Evolutionary conservation across 2,888 invertebrate genomes (phyloP), one percentile per base, ranked within the genome.

Genomic region (Drosophila kokeensis): DNA sequence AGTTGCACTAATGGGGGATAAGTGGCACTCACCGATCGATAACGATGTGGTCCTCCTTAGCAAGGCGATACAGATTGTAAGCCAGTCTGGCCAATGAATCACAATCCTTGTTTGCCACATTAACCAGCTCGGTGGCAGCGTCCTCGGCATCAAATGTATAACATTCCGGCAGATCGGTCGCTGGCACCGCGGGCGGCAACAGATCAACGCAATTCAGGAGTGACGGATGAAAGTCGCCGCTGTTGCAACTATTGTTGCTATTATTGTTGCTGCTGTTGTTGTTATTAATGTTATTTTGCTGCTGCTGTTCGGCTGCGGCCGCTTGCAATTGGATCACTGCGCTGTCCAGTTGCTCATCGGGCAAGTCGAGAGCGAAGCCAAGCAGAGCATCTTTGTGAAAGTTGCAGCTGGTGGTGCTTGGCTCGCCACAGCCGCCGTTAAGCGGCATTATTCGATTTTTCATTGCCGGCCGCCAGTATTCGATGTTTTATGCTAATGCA

Each of bases 41-140:
- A 0, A 92, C 91, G n/a, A 92, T 91, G 62, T 92, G 92, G 76
- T 92, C 92, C 0, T 87, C 81, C 54, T 90, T 85, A 18, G 92
- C 89, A 5, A 92, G 73, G 30, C 90, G 88, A 34, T 92, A 83
- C 24, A 93, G 83, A 54, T 90, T 90, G 60, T 91, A 91, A 4
- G 92, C 92, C 29, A 93, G 60, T 48, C 89, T 91, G 42, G 90
- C 87, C 29, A 93, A 74, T 8, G 89, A 83, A 64, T 93, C 92
- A 36, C 83, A 87, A n/a, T 76, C 69, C 34, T 74, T 68, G 57
- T 82, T 84, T 5, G 82, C 79, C 15, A 82, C 84, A 61, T 82
- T 76, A 0, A 79, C 73, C 38, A 84, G 18, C 54, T 84, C 73
- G 5, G 82, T 62, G 34, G 79, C 70, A 13, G 77, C 67, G 11